phyloP scores from a whole-genome alignment of 2,797 vertebrate species.

The Rhabdophis nuchalis region DNA sequence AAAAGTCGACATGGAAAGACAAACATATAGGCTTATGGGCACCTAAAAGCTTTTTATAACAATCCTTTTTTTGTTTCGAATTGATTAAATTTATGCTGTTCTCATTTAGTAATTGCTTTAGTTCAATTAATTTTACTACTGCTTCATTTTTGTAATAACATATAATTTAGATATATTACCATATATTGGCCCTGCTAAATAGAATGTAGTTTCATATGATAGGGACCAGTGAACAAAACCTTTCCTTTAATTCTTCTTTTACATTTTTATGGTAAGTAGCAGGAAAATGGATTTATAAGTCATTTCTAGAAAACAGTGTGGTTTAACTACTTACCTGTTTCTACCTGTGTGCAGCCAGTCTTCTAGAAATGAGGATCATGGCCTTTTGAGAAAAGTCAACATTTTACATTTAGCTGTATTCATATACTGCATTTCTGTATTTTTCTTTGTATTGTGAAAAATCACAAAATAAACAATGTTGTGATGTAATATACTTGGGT shows the following conservation, averaged over 20 bases:
- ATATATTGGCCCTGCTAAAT: constrained; percentile 91
- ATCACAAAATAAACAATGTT: constrained; percentile 99
- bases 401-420: constrained; percentile 86
- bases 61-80: constrained; percentile 73
- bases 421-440: constrained; percentile 95
- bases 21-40: constrained; percentile 75
- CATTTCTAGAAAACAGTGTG: constrained; percentile 75
- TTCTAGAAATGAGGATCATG: constrained; percentile 79
- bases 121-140: constrained; percentile 86
- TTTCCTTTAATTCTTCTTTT: constrained; percentile 77
- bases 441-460: constrained; percentile 99
- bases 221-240: constrained; percentile 75
- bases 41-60: constrained; percentile 83
- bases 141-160: constrained; percentile 89
- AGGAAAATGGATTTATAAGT: constrained; percentile 75
- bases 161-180: constrained; percentile 86
- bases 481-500: constrained; percentile 78
- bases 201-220: constrained; percentile 87
- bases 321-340: constrained; percentile 75
- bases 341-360: constrained; percentile 77
- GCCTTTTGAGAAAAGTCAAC: constrained; percentile 76
- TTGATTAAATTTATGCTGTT: constrained; percentile 81
- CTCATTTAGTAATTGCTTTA: constrained; percentile 86
- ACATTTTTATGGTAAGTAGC: constrained; percentile 78
- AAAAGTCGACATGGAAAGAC: constrained; percentile 74